Evolutionary conservation across 2,797 vertebrate species (phyloP).

Genomic region (Epinephelus awoara): DNA sequence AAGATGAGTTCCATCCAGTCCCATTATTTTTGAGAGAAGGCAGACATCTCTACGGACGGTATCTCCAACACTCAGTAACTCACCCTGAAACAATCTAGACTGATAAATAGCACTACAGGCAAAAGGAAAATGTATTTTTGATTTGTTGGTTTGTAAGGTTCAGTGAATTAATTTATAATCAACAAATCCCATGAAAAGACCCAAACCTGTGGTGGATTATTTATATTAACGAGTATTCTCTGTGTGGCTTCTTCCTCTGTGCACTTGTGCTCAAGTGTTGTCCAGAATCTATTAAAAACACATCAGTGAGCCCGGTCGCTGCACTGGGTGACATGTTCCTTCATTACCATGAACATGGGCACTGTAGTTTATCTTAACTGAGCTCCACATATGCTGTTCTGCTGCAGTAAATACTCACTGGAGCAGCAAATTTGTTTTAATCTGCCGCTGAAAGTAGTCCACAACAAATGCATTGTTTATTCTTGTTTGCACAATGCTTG

Average conservation of each 20-base stretch:
- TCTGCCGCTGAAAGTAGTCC: background rate
- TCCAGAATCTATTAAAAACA: slow-evolving; percentile 9
- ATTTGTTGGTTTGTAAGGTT: background rate
- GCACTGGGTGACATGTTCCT: slow-evolving; percentile 3
- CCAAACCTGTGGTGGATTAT: background rate
- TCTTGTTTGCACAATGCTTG: background rate
- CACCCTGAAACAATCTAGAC: too few relatives aligned
- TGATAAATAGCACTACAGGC: too few relatives aligned
- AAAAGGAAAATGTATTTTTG: too few relatives aligned
- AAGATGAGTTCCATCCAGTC: too few relatives aligned
- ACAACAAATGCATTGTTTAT: background rate
- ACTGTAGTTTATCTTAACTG: slow-evolving; percentile 8
- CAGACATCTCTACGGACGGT: too few relatives aligned
- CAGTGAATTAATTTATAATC: background rate
- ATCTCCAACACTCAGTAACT: too few relatives aligned
- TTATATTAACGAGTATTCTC: background rate
- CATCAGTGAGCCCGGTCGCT: background rate
- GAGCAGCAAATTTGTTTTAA: slow-evolving; percentile 15
- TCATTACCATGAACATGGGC: slow-evolving; percentile 18
- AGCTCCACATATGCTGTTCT: background rate
- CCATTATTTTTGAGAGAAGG: too few relatives aligned
- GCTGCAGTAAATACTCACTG: slow-evolving; percentile 14
- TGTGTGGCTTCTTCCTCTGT: background rate
- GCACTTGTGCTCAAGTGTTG: background rate
- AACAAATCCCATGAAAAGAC: background rate